Evolutionary conservation across 30 jellyfish, hydroid and myxozoan species (phyloP).

Genomic region (Aurelia coerulea): DNA sequence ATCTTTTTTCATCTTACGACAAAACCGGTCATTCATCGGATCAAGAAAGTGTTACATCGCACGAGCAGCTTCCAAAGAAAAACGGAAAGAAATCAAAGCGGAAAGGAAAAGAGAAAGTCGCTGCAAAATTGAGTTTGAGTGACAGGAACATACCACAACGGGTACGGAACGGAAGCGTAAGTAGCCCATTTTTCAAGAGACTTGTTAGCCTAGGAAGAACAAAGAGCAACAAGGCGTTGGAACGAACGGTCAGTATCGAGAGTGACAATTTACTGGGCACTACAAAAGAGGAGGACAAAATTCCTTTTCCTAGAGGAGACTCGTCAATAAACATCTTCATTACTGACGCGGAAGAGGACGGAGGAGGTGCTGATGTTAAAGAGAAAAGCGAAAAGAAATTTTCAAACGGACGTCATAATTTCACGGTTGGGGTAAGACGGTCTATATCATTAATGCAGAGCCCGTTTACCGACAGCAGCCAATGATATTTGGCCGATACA

Average conservation of each 20-base stretch:
- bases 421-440: constrained; percentile 17
- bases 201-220: constrained; percentile 46
- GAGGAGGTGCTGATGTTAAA: not conserved
- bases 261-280: constrained; percentile 31
- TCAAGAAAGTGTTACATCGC: constrained; percentile 44
- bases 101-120: constrained; percentile 20
- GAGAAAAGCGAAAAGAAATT: not conserved
- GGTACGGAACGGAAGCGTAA: constrained; percentile 45
- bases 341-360: constrained; percentile 49
- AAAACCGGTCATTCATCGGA: constrained; percentile 19
- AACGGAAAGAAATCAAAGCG: constrained; percentile 7
- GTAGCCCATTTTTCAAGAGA: constrained; percentile 62
- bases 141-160: constrained; percentile 53
- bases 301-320: constrained; percentile 37
- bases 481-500: no score
- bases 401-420: constrained; percentile 39
- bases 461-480: constrained; percentile 8
- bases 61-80: constrained; percentile 1
- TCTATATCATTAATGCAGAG: constrained; percentile 47
- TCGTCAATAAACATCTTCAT: constrained; percentile 56
- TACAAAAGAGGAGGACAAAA: not conserved
- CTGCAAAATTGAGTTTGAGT: constrained; percentile 35
- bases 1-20: constrained; percentile 32
- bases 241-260: constrained; percentile 50
- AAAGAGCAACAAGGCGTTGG: constrained; percentile 45